phyloP scores from a whole-genome alignment of 2,888 invertebrate genomes.

The Tholera decimalis region DNA sequence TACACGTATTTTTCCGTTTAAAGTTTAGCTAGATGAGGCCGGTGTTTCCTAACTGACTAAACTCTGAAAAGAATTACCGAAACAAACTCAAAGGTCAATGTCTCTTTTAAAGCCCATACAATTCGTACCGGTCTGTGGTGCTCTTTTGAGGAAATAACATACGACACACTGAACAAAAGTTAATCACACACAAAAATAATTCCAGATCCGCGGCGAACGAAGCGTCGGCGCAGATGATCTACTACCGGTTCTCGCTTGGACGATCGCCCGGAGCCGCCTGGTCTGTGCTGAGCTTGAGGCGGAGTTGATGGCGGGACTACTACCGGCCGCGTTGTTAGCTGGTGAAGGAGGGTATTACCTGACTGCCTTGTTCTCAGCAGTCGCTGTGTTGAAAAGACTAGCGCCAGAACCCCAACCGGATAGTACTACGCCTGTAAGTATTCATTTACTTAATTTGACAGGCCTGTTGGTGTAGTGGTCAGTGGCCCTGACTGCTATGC shows the following conservation, averaged over 20 bases:
- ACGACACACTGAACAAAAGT: too few relatives aligned
- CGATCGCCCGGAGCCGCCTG: constrained; percentile 97
- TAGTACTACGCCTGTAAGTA: constrained; percentile 82
- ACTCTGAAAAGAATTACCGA: too few relatives aligned
- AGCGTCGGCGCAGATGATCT: constrained; percentile 97
- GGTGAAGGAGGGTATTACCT: constrained; percentile 99
- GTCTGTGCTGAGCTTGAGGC: constrained; percentile 98
- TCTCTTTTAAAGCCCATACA: too few relatives aligned
- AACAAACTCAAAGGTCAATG: too few relatives aligned
- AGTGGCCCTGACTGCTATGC: too few relatives aligned
- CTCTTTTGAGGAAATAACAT: too few relatives aligned
- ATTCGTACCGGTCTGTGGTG: too few relatives aligned
- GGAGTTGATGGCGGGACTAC: constrained; percentile 98
- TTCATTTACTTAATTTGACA: too few relatives aligned
- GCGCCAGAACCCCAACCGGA: constrained; percentile 85
- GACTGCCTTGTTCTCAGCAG: constrained; percentile 98
- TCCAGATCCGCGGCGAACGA: constrained; percentile 93
- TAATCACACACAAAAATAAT: background rate
- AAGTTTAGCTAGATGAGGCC: too few relatives aligned
- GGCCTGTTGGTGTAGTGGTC: too few relatives aligned
- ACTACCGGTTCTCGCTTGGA: constrained; percentile 97
- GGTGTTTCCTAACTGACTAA: too few relatives aligned
- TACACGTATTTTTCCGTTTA: too few relatives aligned
- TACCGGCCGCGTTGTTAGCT: constrained; percentile 97
- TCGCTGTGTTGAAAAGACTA: constrained; percentile 96